A percentile compares a stretch with the other conserved stretches of the same genome.
These are phyloP conservation scores for Asteroscopus sphinx DNA, from an alignment of 2,888 invertebrate genomes.

Conservation along the genomic window DNA sequence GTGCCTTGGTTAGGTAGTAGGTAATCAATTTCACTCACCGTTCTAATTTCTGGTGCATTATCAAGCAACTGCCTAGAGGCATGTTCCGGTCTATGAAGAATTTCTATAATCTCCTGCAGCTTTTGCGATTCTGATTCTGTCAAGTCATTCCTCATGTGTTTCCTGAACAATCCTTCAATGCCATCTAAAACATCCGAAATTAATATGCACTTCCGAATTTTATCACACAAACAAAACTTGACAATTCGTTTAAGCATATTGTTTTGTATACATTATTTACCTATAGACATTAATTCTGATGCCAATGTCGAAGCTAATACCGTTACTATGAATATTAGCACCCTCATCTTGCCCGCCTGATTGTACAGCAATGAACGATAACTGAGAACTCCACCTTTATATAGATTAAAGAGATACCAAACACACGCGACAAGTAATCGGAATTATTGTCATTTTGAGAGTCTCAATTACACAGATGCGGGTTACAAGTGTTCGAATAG, in stretches of 20 bases:
- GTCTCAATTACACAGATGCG: slow-evolving; percentile 54
- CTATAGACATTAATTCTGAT: slow-evolving; percentile 68
- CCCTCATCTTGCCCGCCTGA: slow-evolving; percentile 70
- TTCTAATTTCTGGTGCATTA: slow-evolving; percentile 59
- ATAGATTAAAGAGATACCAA: slow-evolving; percentile 54
- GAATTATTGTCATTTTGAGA: slow-evolving; percentile 57
- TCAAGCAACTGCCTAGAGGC: slow-evolving; percentile 56
- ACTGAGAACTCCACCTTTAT: slow-evolving; percentile 60
- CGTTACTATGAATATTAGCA: slow-evolving; percentile 66
- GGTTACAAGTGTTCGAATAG: slow-evolving; percentile 42
- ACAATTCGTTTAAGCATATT: neutral
- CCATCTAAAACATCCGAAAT: slow-evolving; percentile 65
- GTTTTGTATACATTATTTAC: slow-evolving; percentile 57
- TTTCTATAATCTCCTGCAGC: slow-evolving; percentile 72
- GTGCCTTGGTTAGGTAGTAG: neutral
- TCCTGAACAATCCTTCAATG: slow-evolving; percentile 71
- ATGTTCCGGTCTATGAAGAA: slow-evolving; percentile 69
- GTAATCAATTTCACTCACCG: slow-evolving; percentile 62
- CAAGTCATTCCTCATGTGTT: slow-evolving; percentile 68
- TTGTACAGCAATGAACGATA: slow-evolving; percentile 61
- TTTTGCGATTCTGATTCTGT: slow-evolving; percentile 65
- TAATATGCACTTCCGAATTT: neutral
- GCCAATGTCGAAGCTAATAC: slow-evolving; percentile 66
- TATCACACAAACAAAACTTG: neutral
- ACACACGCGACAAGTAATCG: slow-evolving; percentile 45